Conservation (phyloP, 2,888 invertebrate genomes). For the Conchocele bisecta region DNA sequence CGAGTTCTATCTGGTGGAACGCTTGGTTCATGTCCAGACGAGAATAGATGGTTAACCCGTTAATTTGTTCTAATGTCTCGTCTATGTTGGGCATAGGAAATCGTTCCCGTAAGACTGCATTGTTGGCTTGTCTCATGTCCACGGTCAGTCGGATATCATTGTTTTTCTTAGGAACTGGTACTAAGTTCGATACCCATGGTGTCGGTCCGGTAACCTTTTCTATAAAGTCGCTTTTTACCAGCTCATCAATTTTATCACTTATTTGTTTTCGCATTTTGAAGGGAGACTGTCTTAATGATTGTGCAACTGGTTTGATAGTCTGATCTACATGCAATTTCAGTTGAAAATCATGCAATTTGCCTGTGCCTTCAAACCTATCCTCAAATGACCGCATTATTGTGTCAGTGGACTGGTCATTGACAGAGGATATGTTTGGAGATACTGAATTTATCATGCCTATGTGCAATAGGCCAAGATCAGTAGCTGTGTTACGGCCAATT, state of each 20-base stretch:
- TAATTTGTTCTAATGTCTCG: slow-evolving; percentile 18
- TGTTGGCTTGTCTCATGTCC: slow-evolving; percentile 54
- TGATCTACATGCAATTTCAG: not conserved
- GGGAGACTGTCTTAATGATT: not conserved
- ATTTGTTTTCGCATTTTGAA: slow-evolving; percentile 5
- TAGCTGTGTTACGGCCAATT: not conserved
- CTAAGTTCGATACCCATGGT: slow-evolving; percentile 50
- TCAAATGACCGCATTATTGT: not conserved
- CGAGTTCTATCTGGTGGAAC: slow-evolving; percentile 11
- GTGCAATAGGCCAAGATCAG: not conserved
- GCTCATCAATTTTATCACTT: slow-evolving; percentile 1
- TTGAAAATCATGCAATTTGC: not conserved
- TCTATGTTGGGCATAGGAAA: slow-evolving; percentile 43
- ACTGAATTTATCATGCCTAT: not conserved
- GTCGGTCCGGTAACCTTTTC: slow-evolving; percentile 40
- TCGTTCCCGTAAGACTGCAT: slow-evolving; percentile 45
- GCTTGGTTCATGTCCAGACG: slow-evolving; percentile 18
- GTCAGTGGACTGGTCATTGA: not conserved
- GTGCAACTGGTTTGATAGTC: not conserved
- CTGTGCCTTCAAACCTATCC: not conserved
- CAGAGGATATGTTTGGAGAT: no score
- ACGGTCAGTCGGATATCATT: slow-evolving; percentile 52
- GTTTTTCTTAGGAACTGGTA: slow-evolving; percentile 45
- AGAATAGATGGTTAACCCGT: not conserved
- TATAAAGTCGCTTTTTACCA: slow-evolving; percentile 22